These are phyloP conservation scores for Leptopilina drosophilae DNA, from an alignment of 2,888 invertebrate species.

Conservation along the genomic window DNA sequence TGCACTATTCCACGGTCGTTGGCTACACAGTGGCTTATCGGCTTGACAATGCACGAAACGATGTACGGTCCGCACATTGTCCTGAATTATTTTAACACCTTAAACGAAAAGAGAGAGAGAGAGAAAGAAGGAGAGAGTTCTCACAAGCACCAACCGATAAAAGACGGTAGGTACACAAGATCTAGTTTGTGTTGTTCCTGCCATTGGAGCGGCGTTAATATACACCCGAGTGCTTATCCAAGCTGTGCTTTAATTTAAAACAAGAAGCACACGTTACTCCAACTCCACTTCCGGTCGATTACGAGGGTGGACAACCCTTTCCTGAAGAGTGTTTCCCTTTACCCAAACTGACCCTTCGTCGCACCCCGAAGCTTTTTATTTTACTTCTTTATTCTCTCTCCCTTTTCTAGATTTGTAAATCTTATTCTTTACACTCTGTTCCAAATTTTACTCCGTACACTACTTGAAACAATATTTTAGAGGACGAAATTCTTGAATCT, in stretches of 20 bases:
- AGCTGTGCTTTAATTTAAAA: conserved; percentile 53
- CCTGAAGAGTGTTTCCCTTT: conserved; percentile 48
- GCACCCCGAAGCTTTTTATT: conserved; percentile 31
- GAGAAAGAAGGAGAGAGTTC: conserved; percentile 44
- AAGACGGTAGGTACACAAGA: conserved; percentile 56
- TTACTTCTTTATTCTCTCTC: no score
- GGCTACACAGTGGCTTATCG: conserved; percentile 46
- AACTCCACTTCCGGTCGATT: conserved; percentile 70
- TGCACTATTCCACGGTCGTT: conserved; percentile 28
- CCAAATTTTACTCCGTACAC: no score
- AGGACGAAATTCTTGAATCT: no score
- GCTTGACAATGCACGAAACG: conserved; percentile 51
- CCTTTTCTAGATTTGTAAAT: no score
- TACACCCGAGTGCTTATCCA: conserved; percentile 50
- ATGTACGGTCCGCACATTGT: conserved; percentile 45
- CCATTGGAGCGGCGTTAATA: conserved; percentile 47
- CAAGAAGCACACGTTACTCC: conserved; percentile 47
- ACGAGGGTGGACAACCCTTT: conserved; percentile 65
- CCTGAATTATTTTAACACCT: conserved; percentile 46
- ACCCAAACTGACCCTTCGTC: conserved; percentile 10
- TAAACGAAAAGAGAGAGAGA: conserved; percentile 40
- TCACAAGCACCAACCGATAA: conserved; percentile 53
- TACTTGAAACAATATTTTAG: no score
- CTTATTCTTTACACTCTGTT: no score
- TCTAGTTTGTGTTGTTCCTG: conserved; percentile 30